Base-by-base conservation (phyloP, 2,888 invertebrate species). In the Harmothoe impar region DNA sequence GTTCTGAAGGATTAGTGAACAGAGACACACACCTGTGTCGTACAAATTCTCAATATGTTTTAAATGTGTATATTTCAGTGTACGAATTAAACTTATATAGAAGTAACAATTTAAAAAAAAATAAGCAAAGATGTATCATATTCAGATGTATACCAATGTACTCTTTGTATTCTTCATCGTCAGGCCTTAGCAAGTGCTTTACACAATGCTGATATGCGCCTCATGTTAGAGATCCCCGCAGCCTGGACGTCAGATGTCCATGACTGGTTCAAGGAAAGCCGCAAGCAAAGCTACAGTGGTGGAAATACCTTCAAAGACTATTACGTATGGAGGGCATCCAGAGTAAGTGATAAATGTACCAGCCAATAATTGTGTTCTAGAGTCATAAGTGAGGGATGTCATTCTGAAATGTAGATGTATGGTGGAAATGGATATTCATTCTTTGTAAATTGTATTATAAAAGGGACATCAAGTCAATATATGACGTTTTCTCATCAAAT, bases 241-340 rank as follows among this genome's bases (percentile, higher is more conserved):
- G 23, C 25, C 54, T 89, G 35, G 52, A 91, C 91, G 0, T 91
- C 91, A 33, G 54, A 52, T 15, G 33, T 31, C 29, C 91, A 91
- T 88, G 25, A 20, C 15, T 91, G 91, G 91, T 91, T 91, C 54
- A 15, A 35, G 23, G 89, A 91, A 62, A 91, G 91, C 81, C 54
- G 88, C 5, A 12, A 43, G 62, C 62, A 84, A 17, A 91, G 91
- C 68, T 23, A 10, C 0, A 29, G 23, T 25, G 43, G 51, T 7
- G 84, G 81, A 31, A 78, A 72, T 25, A 51, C 33, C 12, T 91
- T 77, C 81, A 88, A 33, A 35, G 81, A 91, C 43, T 84, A 85
- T 85, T 91, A 91, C 54, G 84, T 90, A 23, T 91, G 91, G 91
- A 90, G 72, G 15, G 51, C 5, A 43, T 84, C 84, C 35, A 23